Base-by-base conservation (phyloP, 2,888 invertebrate genomes). In the Octodonta nipae region DNA sequence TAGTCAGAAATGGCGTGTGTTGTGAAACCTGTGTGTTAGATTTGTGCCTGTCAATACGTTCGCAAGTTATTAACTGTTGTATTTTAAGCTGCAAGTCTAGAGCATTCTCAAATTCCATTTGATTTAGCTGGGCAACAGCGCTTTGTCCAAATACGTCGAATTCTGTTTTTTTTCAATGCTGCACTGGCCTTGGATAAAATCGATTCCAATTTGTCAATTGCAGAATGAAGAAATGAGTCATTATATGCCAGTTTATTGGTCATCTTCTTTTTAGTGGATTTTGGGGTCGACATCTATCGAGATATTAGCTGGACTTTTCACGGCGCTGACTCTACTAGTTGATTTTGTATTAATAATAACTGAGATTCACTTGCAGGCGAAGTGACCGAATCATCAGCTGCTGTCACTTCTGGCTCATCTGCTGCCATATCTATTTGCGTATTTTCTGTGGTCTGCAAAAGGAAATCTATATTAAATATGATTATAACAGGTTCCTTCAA, bases 81-180 rank as follows among this genome's bases (percentile, higher is more conserved):
- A 20, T 20, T 20, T 20, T 6, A 6, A 20, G 20, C n/a, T 20
- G 20, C 7, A 20, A n/a, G 20, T 20, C 20, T 7, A 20, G 6
- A n/a, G 20, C 20, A n/a, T 20, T n/a, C n/a, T 20, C 20, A 7
- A 20, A 20, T 20, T 6, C 6, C 20, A 20, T 20, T 20, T 6
- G 7, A 20, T 20, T 20, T n/a, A 20, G n/a, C n/a, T 20, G 20
- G n/a, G 20, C 20, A 6, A n/a, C 20, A 20, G n/a, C 20, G n/a
- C 20, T 20, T 20, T 20, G 20, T n/a, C 20, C 20, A 20, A 20
- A 20, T 20, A 20, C 20, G 20, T 20, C 20, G n/a, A 20, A 20
- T 20, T 20, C n/a, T 20, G 20, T 6, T 7, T 20, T 20, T 20
- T 20, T 20, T 20, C 6, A n/a, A 20, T 7, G 20, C 20, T 20